Evolutionary conservation across 2,797 vertebrate species (phyloP).

Genomic region (Ctenopoma kingsleyae): DNA sequence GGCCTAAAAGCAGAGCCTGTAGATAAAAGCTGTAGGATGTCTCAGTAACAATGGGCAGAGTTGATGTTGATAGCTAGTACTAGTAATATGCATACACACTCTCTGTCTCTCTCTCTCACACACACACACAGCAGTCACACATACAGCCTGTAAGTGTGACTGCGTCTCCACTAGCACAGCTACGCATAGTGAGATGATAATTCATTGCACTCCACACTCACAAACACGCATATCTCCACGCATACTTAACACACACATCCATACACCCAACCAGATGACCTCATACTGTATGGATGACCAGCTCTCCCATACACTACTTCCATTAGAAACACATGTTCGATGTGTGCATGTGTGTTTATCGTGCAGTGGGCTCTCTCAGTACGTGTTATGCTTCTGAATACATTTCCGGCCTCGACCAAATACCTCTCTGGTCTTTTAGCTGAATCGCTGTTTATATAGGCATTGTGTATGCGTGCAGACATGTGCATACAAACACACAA

Average conservation of each 20-base stretch:
- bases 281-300: constrained; percentile 76
- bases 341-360: constrained; percentile 46
- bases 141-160: constrained; percentile 22
- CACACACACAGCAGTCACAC: constrained; percentile 11
- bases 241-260: constrained; percentile 15
- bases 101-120: neutral
- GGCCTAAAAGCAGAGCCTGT: constrained; percentile 24
- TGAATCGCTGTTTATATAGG: constrained; percentile 14
- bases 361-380: constrained; percentile 53
- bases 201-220: constrained; percentile 44
- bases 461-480: too few relatives aligned
- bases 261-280: constrained; percentile 61
- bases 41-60: constrained; percentile 47
- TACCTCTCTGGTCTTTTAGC: constrained; percentile 49
- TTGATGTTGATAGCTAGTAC: constrained; percentile 33
- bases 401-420: constrained; percentile 74
- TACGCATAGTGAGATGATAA: constrained; percentile 36
- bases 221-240: constrained; percentile 1
- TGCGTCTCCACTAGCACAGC: constrained; percentile 10
- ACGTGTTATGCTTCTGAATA: constrained; percentile 81
- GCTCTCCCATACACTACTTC: constrained; percentile 59
- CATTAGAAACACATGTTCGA: constrained; percentile 82
- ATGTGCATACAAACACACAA: neutral
- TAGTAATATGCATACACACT: constrained; percentile 8
- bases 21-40: constrained; percentile 54